These are phyloP conservation scores for Callipepla californica DNA, from an alignment of 2,113 vertebrate species.

Conservation along the genomic window DNA sequence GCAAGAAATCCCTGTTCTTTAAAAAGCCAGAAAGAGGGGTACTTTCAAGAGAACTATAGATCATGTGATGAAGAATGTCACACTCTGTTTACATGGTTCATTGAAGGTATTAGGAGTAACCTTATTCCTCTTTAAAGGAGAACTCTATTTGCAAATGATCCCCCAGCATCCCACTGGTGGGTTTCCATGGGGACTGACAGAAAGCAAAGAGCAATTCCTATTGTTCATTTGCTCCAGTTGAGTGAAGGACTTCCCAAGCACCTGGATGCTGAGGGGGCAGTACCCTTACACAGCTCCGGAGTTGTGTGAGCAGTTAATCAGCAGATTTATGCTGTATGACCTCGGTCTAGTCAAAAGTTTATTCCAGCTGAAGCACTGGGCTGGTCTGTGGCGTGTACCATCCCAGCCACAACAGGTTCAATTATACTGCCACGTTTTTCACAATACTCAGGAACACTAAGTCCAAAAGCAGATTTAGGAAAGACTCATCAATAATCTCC, in stretches of 20 bases:
- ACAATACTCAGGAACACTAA: background rate
- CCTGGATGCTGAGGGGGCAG: background rate
- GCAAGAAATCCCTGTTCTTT: slow-evolving; percentile 30
- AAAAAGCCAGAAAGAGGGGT: slow-evolving; percentile 17
- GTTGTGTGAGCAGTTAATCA: background rate
- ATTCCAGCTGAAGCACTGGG: background rate
- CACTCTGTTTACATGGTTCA: background rate
- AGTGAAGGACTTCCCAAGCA: background rate
- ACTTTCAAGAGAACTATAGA: slow-evolving; percentile 19
- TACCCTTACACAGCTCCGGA: background rate
- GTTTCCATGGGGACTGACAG: background rate
- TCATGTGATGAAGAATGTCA: background rate
- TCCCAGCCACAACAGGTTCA: background rate
- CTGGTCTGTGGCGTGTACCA: background rate
- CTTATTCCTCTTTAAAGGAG: background rate
- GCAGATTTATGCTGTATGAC: fast-evolving
- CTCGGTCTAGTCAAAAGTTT: background rate
- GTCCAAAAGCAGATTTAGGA: background rate
- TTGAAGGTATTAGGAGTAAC: background rate
- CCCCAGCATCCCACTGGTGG: background rate
- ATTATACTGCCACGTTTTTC: background rate
- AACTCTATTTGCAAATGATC: background rate
- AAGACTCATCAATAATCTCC: background rate
- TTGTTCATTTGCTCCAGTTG: background rate
- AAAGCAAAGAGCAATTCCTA: background rate